Evolutionary conservation across 1,140 invertebrate genomes (phyloP), one percentile per base, ranked within the genome.

Genomic region (Acromyrmex charruanus): DNA sequence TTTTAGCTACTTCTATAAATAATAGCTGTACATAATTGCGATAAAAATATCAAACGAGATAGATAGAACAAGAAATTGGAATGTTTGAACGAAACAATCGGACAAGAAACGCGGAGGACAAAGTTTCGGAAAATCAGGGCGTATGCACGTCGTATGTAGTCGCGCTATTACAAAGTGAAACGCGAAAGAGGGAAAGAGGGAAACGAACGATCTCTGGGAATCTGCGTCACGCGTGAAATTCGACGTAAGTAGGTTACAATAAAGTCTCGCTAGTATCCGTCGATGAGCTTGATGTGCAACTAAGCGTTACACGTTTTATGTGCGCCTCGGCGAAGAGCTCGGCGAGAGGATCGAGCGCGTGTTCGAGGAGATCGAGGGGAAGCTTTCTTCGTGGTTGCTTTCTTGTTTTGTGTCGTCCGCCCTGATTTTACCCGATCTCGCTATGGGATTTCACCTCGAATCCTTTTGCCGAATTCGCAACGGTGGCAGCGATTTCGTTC

Each of bases 221-320:
- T 5, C 25, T 14, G 35, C 28, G 77, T 35, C 21, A 28, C 44
- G 63, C 66, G 55, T 84, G 80, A 84, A 84, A 84, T 84, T 74
- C 55, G 53, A 75, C 55, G 80, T 61, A 74, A 84, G 71, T 84
- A 51, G 80, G 69, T 75, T 84, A 84, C 16, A 84, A 84, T 74
- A 84, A 61, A 75, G 71, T 81, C 79, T 81, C 53, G 21, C 68
- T 59, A n/a, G 58, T 84, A 68, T 75, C 80, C 69, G 39, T 18
- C 35, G 80, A 84, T 84, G 80, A 75, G 80, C 69, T 74, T 74
- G 69, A 84, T 84, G 69, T 84, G 80, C 80, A 84, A 6, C 80
- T 84, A 61, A 84, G 80, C 80, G 80, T 84, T 74, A 69, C 51
- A 18, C 80, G 31, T 59, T 82, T 82, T 72, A 82, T 25, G 79